Evolutionary conservation across 2,797 vertebrate genomes (phyloP).

Genomic region (Phalanger gymnotis): DNA sequence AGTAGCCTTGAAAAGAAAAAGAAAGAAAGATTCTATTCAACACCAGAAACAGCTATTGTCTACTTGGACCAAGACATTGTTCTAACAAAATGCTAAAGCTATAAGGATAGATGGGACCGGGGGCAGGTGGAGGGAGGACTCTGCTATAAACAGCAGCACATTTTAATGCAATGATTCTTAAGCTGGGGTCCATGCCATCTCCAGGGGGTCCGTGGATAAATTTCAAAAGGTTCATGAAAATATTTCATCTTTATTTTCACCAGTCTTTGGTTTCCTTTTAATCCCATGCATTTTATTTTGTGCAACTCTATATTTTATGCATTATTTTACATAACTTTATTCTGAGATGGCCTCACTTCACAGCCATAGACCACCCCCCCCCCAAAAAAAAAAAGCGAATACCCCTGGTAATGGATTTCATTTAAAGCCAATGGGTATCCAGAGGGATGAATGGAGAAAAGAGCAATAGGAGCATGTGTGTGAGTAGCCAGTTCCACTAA

Average conservation of each 20-base stretch:
- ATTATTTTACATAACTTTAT: not conserved
- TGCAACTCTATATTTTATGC: not conserved
- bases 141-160: not conserved
- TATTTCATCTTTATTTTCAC: not conserved
- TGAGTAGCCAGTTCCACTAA: not conserved
- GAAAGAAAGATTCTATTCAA: not conserved
- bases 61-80: not conserved
- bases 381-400: not conserved
- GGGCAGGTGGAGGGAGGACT: too few relatives aligned
- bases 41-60: not conserved
- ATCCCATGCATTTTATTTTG: not conserved
- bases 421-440: not conserved
- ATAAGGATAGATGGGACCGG: not conserved
- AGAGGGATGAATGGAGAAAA: not conserved
- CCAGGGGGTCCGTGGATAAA: not conserved
- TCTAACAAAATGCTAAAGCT: not conserved
- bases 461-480: not conserved
- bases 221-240: not conserved
- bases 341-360: not conserved
- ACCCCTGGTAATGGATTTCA: not conserved
- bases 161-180: not conserved
- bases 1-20: not conserved
- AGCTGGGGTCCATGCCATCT: not conserved
- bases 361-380: too few relatives aligned
- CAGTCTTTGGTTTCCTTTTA: not conserved